Evolutionary conservation across 64 coral and sea anemone species (phyloP).

Genomic region (Hydrozoanthus tunicans): DNA sequence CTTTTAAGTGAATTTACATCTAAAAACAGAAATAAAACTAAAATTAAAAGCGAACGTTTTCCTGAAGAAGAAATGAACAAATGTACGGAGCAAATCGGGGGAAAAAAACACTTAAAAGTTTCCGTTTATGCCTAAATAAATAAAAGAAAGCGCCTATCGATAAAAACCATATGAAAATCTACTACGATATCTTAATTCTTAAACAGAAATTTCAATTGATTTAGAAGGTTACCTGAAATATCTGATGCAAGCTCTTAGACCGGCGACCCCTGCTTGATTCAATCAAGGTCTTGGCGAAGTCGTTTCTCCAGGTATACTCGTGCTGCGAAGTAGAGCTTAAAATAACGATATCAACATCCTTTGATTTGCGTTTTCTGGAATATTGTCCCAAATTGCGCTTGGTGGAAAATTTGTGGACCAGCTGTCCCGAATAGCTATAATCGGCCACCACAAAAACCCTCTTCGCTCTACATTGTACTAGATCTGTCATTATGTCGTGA

Average conservation of each 20-base stretch:
- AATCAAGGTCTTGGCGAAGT: constrained; percentile 79
- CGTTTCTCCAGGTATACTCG: constrained; percentile 65
- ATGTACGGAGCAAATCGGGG: too few relatives aligned
- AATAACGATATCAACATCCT: constrained; percentile 51
- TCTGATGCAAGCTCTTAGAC: constrained; percentile 54
- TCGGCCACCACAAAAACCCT: constrained; percentile 83
- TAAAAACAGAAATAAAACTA: too few relatives aligned
- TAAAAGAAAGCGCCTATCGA: too few relatives aligned
- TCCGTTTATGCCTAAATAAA: too few relatives aligned
- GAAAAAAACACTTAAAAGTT: too few relatives aligned
- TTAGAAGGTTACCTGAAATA: constrained; percentile 68
- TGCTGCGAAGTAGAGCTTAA: constrained; percentile 47
- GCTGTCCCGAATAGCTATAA: constrained; percentile 93
- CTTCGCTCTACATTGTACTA: constrained; percentile 76
- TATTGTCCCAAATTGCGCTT: neutral
- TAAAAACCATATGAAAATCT: too few relatives aligned
- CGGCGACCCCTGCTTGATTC: constrained; percentile 45
- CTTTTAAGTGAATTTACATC: too few relatives aligned
- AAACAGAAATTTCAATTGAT: neutral
- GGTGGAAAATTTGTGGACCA: constrained; percentile 63
- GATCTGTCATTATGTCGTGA: constrained; percentile 72
- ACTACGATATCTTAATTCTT: too few relatives aligned
- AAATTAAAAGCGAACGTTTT: too few relatives aligned
- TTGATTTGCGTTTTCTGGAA: constrained; percentile 12
- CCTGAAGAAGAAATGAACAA: too few relatives aligned